Conservation (phyloP, 2,797 vertebrate species). For the Nothura maculosa region DNA sequence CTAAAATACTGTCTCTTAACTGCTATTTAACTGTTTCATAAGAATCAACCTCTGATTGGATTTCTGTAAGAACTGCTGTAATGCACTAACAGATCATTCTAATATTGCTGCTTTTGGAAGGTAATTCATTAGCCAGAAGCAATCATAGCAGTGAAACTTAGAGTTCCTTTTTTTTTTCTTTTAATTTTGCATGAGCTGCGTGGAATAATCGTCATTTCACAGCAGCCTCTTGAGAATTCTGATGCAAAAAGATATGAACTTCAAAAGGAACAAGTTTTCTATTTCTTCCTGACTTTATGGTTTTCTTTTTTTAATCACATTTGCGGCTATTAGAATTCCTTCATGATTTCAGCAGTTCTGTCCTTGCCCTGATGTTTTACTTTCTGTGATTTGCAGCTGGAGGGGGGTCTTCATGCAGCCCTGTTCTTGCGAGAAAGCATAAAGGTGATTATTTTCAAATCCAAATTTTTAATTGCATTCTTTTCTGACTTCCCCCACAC, state of each 20-base stretch:
- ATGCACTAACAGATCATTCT: not conserved
- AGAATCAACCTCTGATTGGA: not conserved
- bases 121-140: not conserved
- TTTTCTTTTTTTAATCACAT: not conserved
- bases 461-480: slow-evolving; percentile 37
- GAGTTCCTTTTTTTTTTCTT: no score
- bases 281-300: not conserved
- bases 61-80: not conserved
- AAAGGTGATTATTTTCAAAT: slow-evolving; percentile 93
- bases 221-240: not conserved
- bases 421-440: slow-evolving; percentile 94
- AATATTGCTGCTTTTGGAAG: slow-evolving; percentile 30
- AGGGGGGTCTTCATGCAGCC: slow-evolving; percentile 96
- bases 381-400: slow-evolving; percentile 92
- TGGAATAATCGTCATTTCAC: not conserved
- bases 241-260: not conserved
- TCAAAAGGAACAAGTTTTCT: slow-evolving; percentile 13
- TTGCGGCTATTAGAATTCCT: slow-evolving; percentile 63
- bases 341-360: slow-evolving; percentile 69
- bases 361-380: slow-evolving; percentile 84
- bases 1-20: not conserved
- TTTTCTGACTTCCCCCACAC: not conserved
- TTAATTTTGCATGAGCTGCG: not conserved
- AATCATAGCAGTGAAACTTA: not conserved
- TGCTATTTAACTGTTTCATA: slow-evolving; percentile 6